Conservation (phyloP, 2,113 vertebrate species). For the Hydrolagus affinis region DNA sequence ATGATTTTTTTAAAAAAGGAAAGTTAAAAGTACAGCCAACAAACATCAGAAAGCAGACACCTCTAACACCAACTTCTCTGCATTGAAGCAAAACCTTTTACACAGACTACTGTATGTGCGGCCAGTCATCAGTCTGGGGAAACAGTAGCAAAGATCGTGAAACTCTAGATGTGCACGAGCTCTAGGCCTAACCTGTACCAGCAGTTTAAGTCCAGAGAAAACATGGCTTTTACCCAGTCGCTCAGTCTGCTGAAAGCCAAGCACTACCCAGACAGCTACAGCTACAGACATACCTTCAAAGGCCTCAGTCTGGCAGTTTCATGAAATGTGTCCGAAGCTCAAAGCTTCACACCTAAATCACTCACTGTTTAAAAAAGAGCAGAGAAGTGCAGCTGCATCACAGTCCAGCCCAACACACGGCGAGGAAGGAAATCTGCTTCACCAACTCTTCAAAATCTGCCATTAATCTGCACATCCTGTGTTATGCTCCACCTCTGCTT, state of each 20-base stretch:
- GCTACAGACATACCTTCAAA: constrained; percentile 32
- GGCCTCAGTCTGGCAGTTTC: constrained; percentile 17
- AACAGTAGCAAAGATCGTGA: background rate
- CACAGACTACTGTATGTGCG: background rate
- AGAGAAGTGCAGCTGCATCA: constrained; percentile 9
- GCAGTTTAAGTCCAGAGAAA: background rate
- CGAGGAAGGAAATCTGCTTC: constrained; percentile 28
- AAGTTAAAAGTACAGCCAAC: constrained; percentile 6
- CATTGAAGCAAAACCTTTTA: background rate
- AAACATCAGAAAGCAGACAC: background rate
- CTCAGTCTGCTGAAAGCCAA: background rate
- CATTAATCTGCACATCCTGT: constrained; percentile 33
- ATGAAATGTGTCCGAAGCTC: constrained; percentile 20
- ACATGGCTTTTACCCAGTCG: background rate
- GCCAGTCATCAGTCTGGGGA: background rate
- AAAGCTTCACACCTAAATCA: constrained; percentile 22
- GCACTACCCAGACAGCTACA: constrained; percentile 19
- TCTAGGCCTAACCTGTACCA: background rate
- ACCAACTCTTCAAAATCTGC: constrained; percentile 32
- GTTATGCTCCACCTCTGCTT: constrained; percentile 31
- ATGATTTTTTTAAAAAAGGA: background rate
- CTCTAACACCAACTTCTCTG: too few relatives aligned
- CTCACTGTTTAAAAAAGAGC: constrained; percentile 5
- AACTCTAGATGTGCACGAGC: background rate
- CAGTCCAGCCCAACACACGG: constrained; percentile 8